These are phyloP conservation scores for Dendrolimus pini DNA, from an alignment of 2,888 invertebrate genomes.

Conservation along the genomic window DNA sequence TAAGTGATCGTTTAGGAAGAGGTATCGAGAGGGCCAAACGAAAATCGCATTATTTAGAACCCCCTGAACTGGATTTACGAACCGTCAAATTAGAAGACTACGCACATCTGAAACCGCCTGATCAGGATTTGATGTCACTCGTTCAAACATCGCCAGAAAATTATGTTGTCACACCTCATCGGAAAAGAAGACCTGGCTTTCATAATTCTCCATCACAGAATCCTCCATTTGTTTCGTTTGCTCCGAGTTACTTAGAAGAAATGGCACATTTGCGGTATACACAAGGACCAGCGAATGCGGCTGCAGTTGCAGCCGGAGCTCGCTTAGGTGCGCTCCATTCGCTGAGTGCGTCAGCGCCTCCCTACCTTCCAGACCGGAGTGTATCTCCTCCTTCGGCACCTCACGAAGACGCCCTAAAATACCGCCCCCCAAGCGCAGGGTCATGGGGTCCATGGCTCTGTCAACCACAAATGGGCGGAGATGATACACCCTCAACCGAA, in stretches of 20 bases:
- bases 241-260: conserved; percentile 85
- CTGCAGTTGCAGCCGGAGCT: conserved; percentile 74
- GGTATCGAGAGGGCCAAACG: conserved; percentile 79
- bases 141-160: conserved; percentile 86
- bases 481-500: conserved; percentile 61
- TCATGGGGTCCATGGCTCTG: conserved; percentile 83
- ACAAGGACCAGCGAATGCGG: conserved; percentile 76
- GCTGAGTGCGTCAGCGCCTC: conserved; percentile 84
- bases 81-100: conserved; percentile 81
- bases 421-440: conserved; percentile 83
- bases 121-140: conserved; percentile 81
- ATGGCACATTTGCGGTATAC: conserved; percentile 79
- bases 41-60: conserved; percentile 79
- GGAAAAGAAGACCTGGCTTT: conserved; percentile 90
- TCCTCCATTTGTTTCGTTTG: conserved; percentile 90
- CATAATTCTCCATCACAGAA: conserved; percentile 92
- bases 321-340: conserved; percentile 75
- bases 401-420: conserved; percentile 76
- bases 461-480: conserved; percentile 79
- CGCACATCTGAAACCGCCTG: conserved; percentile 80
- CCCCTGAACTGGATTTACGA: conserved; percentile 81
- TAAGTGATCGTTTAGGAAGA: conserved; percentile 78
- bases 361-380: conserved; percentile 79
- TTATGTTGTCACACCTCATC: conserved; percentile 91
- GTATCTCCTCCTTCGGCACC: conserved; percentile 78